Percentiles rank a stretch among this genome's conserved stretches.
These are phyloP conservation scores for Heteromormyrus szaboi DNA, from an alignment of 2,797 vertebrate genomes.

Conservation along the genomic window DNA sequence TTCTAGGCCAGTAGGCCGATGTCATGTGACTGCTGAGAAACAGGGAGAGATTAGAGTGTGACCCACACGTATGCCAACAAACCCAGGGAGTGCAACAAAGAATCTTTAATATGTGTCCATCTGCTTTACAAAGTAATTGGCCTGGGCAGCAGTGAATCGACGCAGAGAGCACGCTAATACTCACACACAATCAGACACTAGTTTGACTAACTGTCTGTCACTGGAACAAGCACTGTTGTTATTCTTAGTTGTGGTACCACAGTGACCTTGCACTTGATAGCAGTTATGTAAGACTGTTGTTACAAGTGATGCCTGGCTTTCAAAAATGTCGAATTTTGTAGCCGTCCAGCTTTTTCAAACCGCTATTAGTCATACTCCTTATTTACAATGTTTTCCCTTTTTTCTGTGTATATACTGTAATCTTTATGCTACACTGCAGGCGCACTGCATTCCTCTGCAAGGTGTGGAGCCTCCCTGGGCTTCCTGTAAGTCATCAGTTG, in stretches of 20 bases:
- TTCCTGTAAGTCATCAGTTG: background rate
- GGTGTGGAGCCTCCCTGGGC: background rate
- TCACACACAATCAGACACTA: background rate
- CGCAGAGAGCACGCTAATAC: background rate
- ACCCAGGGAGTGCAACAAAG: background rate
- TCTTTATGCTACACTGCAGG: background rate
- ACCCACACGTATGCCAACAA: background rate
- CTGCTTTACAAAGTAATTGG: background rate
- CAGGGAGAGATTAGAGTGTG: background rate
- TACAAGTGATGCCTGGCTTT: background rate
- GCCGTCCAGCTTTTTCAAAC: background rate
- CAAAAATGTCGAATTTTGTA: background rate
- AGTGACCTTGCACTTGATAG: background rate
- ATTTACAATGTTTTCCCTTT: background rate
- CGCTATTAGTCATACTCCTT: background rate
- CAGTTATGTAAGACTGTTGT: background rate
- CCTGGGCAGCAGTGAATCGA: background rate
- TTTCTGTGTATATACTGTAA: background rate
- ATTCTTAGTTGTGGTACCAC: background rate
- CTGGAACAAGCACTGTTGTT: background rate
- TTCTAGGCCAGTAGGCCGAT: background rate
- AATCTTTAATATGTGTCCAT: background rate
- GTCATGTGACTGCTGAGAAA: constrained; percentile 4
- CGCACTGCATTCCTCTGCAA: background rate
- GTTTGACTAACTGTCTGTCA: background rate